phyloP scores from a whole-genome alignment of 2,797 vertebrate genomes.

The Rhinophrynus dorsalis region DNA sequence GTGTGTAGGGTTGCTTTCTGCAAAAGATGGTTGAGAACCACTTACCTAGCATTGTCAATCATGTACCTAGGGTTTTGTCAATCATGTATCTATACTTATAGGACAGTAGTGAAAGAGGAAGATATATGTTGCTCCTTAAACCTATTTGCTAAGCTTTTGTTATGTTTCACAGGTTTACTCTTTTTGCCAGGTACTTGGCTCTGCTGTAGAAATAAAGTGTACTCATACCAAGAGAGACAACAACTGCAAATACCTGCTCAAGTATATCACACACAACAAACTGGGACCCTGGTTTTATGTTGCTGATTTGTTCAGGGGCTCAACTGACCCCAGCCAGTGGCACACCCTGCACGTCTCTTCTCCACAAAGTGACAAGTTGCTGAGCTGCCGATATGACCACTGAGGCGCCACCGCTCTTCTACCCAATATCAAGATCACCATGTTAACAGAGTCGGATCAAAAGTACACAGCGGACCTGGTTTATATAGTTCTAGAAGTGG shows the following conservation, averaged over 20 bases:
- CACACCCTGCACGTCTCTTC: background rate
- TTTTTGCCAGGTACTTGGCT: background rate
- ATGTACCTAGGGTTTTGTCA: no score
- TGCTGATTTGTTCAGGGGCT: background rate
- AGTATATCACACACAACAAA: background rate
- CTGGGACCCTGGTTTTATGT: background rate
- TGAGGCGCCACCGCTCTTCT: slow-evolving; percentile 63
- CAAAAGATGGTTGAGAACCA: no score
- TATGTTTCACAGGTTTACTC: no score
- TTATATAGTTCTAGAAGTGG: slow-evolving; percentile 88
- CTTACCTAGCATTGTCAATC: no score
- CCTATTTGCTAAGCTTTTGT: no score
- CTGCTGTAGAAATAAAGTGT: background rate
- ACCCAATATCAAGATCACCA: slow-evolving; percentile 68
- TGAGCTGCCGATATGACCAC: slow-evolving; percentile 84
- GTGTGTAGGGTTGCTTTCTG: no score
- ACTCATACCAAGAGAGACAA: slow-evolving; percentile 5
- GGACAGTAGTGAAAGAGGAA: no score
- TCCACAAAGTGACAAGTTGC: slow-evolving; percentile 21
- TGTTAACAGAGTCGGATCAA: slow-evolving; percentile 64
- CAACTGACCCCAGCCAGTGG: background rate
- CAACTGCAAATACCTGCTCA: background rate
- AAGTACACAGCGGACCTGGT: slow-evolving; percentile 55
- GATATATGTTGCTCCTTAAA: no score
- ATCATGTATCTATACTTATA: no score